Conservation (phyloP, 2,888 invertebrate genomes). For the Doris montereyensis region DNA sequence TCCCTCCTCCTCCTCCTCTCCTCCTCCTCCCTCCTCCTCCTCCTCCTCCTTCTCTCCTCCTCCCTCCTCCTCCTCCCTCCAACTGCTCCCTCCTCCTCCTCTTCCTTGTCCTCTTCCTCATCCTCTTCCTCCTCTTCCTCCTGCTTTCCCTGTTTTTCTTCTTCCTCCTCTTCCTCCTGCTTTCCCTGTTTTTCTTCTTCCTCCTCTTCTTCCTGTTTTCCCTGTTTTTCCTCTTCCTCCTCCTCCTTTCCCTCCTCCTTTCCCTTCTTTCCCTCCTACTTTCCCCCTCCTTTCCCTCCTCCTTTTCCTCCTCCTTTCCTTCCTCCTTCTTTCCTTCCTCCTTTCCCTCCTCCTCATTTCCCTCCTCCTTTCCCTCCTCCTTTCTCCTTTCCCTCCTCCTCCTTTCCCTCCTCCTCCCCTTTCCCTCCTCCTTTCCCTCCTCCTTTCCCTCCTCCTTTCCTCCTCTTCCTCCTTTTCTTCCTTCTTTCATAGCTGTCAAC, state of each 20-base stretch:
- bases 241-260: background rate
- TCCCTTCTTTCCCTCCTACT: background rate
- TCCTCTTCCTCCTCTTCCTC: too few species aligned
- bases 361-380: background rate
- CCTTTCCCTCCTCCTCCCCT: background rate
- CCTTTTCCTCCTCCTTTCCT: background rate
- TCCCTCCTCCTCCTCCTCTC: constrained; percentile 1
- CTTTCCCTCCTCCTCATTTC: too few species aligned
- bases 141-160: too few species aligned
- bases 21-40: background rate
- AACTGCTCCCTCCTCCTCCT: background rate
- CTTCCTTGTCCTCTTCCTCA: background rate
- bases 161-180: too few species aligned
- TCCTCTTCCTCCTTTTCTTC: background rate
- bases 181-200: too few species aligned
- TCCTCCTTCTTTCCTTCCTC: background rate
- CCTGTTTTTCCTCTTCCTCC: too few species aligned
- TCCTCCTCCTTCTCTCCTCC: background rate
- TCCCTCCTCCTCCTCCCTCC: background rate
- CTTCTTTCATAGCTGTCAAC: too few species aligned
- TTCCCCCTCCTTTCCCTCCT: background rate
- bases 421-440: background rate
- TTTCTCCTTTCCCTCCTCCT: background rate
- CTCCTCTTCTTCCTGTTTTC: too few species aligned
- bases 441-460: background rate